Evolutionary conservation across 2,888 invertebrate genomes (phyloP), one percentile per base, ranked within the genome.

Genomic region (Tachina lurida): DNA sequence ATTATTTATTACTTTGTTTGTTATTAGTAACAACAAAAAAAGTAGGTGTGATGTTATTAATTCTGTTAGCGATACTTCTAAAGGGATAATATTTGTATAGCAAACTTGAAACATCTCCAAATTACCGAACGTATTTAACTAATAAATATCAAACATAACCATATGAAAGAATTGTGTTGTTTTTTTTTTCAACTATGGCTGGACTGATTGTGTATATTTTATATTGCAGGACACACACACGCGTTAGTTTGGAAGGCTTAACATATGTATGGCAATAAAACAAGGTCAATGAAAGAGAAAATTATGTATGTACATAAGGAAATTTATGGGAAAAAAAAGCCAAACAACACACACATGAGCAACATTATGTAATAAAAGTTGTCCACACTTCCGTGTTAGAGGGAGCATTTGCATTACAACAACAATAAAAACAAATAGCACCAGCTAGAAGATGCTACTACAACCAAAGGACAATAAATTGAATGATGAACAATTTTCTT

Each of bases 1-100:
- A 63, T 77, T 77, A 83, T 83, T 77, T 67, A 83, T 83, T 58
- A 17, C 8, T 15, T 71, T 63, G 10, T 70, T 70, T 63, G 17
- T 82, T 83, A 62, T 54, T 52, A 43, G 15, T 52, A 54, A 74
- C 49, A 68, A 68, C 9, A 52, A 2, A 31, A 31, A 31, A 75
- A 82, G 47, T 31, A 83, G 77, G 71, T 73, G 77, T 67, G 77
- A 77, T 73, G 45, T 77, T 67, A 67, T 67, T 77, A 73, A 52
- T 19, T 77, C 52, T 63, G 65, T 58, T 58, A 76, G 58, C 58
- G 70, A 76, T 82, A 65, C 70, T 70, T 39, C 45, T 43, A 54
- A 49, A 63, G 52, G 41, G 58, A 65, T 77, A 82, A 71, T 65
- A 82, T 82, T 71, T 71, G 63, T 70, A 13, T 43, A 54, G 47